phyloP scores from a whole-genome alignment of 2,113 vertebrate genomes.

The Lagopus muta region DNA sequence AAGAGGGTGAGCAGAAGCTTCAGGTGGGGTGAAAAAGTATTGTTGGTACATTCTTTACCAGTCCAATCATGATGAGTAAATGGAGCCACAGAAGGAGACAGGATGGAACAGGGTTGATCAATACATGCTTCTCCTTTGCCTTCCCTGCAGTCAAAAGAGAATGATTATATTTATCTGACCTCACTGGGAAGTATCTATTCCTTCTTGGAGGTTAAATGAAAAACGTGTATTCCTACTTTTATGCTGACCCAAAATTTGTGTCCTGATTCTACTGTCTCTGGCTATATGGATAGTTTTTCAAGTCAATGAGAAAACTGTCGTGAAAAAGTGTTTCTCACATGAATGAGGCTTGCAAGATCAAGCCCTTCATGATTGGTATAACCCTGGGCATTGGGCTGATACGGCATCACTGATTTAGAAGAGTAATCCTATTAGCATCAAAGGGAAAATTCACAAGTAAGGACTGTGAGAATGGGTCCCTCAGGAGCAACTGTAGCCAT shows the following conservation, averaged over 20 bases:
- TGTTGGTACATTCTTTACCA: background rate
- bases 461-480: constrained; percentile 38
- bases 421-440: constrained; percentile 41
- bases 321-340: background rate
- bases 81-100: background rate
- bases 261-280: background rate
- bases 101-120: constrained; percentile 19
- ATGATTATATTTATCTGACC: background rate
- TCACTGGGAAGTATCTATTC: constrained; percentile 4
- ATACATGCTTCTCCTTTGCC: background rate
- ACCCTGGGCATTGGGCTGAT: background rate
- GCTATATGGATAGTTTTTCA: background rate
- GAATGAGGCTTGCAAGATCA: constrained; percentile 36
- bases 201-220: constrained; percentile 55
- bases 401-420: constrained; percentile 38
- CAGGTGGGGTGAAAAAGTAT: background rate
- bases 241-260: constrained; percentile 37
- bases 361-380: constrained; percentile 17
- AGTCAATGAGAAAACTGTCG: constrained; percentile 4
- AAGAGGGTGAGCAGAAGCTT: background rate
- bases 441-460: constrained; percentile 49
- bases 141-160: constrained; percentile 5
- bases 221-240: constrained; percentile 32
- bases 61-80: constrained; percentile 13
- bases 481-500: constrained; percentile 46